Evolutionary conservation across 1,140 invertebrate species (phyloP).

Genomic region (Hyles vespertilio): DNA sequence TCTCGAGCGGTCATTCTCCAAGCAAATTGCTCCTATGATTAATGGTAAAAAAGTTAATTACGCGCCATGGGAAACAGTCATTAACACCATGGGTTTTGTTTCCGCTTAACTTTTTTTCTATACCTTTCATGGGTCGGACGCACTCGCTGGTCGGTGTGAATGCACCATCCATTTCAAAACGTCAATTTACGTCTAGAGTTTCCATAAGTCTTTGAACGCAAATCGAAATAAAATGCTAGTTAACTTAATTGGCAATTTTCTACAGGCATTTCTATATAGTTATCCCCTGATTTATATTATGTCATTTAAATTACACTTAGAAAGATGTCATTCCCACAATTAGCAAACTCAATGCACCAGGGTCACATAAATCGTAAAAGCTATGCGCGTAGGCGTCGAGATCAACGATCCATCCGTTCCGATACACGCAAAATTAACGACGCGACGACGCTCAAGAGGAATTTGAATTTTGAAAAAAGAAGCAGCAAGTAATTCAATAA

Average conservation of each 20-base stretch:
- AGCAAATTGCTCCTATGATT: constrained; percentile 16
- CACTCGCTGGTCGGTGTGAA: too few species aligned
- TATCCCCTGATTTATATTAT: too few species aligned
- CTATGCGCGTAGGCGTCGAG: constrained; percentile 21
- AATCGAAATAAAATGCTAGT: too few species aligned
- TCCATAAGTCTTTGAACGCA: too few species aligned
- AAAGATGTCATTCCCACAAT: background rate
- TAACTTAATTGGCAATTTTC: too few species aligned
- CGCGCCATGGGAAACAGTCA: constrained; percentile 5
- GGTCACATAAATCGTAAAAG: constrained; percentile 14
- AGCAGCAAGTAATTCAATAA: constrained; percentile 22
- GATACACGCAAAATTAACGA: constrained; percentile 27
- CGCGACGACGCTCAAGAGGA: constrained; percentile 7
- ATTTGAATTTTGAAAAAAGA: constrained; percentile 9
- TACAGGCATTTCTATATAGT: too few species aligned
- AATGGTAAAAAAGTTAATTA: constrained; percentile 24
- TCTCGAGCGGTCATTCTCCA: constrained; percentile 12
- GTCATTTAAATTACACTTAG: too few species aligned
- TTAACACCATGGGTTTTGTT: constrained; percentile 3
- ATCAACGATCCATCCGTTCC: constrained; percentile 20
- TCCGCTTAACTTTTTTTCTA: constrained; percentile 8
- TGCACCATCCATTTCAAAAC: too few species aligned
- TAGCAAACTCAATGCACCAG: constrained; percentile 9
- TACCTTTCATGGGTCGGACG: background rate
- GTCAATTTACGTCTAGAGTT: too few species aligned